Conservation (phyloP, 2,797 vertebrate species). For the Oryzias sinensis region DNA sequence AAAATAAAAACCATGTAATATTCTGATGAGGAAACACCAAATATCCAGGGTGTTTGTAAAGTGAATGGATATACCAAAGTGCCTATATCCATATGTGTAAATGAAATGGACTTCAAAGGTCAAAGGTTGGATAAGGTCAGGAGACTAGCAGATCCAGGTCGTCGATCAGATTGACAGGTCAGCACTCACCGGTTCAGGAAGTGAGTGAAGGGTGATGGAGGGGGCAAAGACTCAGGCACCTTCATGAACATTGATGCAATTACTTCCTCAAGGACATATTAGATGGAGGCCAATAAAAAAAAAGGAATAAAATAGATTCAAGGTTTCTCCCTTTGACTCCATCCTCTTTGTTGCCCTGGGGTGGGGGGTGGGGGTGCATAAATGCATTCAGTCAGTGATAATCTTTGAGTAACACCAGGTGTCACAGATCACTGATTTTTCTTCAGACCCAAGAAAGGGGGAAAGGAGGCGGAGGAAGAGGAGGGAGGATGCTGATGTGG, state of each 20-base stretch:
- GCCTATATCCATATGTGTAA: slow-evolving; percentile 3
- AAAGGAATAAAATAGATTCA: neutral
- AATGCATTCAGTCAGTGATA: slow-evolving; percentile 34
- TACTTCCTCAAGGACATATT: slow-evolving; percentile 45
- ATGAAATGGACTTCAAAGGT: slow-evolving; percentile 52
- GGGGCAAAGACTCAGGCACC: slow-evolving; percentile 32
- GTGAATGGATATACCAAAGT: neutral
- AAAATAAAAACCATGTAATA: no score
- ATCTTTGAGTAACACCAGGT: slow-evolving; percentile 48
- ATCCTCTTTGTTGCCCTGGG: slow-evolving; percentile 19
- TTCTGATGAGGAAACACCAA: no score
- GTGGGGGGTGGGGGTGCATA: neutral
- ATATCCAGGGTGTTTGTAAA: neutral
- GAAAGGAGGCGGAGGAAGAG: slow-evolving; percentile 35
- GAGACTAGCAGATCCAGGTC: slow-evolving; percentile 47
- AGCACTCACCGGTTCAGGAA: slow-evolving; percentile 22
- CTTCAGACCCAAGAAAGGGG: slow-evolving; percentile 10
- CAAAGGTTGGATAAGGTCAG: slow-evolving; percentile 48
- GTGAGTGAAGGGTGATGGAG: slow-evolving; percentile 18
- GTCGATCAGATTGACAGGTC: slow-evolving; percentile 60
- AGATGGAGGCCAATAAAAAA: slow-evolving; percentile 10
- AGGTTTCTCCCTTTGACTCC: neutral
- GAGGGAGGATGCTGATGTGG: slow-evolving; percentile 34
- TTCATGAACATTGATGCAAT: slow-evolving; percentile 58
- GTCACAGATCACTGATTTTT: slow-evolving; percentile 53